Evolutionary conservation across 2,113 vertebrate species (phyloP).

Genomic region (Turnix velox): DNA sequence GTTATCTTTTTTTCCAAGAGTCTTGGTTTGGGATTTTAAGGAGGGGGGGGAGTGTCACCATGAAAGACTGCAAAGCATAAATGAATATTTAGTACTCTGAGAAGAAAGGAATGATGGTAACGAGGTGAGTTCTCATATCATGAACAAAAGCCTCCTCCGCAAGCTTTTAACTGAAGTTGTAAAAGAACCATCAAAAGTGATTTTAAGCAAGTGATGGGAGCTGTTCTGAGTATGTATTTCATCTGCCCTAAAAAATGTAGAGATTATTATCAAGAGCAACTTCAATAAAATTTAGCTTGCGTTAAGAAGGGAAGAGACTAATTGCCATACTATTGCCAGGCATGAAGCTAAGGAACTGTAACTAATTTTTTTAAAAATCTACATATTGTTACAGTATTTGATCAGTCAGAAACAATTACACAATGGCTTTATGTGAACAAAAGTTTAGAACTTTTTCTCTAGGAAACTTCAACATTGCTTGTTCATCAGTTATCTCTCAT

Average conservation of each 20-base stretch:
- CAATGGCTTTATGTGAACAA: background rate
- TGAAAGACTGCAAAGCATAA: background rate
- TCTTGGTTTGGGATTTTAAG: background rate
- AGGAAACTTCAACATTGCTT: background rate
- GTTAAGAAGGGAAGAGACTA: background rate
- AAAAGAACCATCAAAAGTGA: background rate
- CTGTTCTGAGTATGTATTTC: background rate
- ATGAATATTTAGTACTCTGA: background rate
- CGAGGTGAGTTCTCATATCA: background rate
- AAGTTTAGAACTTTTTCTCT: background rate
- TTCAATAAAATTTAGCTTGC: background rate
- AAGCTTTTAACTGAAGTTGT: background rate
- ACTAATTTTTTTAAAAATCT: background rate
- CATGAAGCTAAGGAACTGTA: background rate
- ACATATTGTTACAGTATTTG: background rate
- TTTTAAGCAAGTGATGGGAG: background rate
- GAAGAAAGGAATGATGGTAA: background rate
- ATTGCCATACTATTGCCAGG: background rate
- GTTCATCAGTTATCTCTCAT: background rate
- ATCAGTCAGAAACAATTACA: background rate
- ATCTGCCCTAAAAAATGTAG: background rate
- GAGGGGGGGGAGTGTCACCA: accelerated
- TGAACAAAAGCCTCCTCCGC: background rate
- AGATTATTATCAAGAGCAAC: background rate
- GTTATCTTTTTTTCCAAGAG: background rate